Evolutionary conservation across 2,113 vertebrate genomes (phyloP), one percentile per base, ranked within the genome.

Genomic region (Gambusia holbrooki): DNA sequence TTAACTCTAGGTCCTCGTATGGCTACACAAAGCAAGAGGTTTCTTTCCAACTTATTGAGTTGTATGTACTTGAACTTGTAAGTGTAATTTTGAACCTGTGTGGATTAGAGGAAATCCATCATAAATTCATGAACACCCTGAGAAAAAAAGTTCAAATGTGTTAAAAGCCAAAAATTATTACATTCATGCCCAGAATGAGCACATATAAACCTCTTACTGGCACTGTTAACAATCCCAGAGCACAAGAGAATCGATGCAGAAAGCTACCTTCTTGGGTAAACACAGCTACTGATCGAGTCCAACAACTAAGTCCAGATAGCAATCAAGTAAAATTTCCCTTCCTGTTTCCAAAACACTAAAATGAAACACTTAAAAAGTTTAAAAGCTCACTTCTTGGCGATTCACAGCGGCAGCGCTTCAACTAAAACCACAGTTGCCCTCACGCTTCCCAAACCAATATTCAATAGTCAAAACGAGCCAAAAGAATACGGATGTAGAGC

Each of bases 371-470:
- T 32, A 58, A 61, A 74, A 37, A 66, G 60, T 40, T 58, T 27
- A 25, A n/a, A 62, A 45, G 65, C 54, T 48, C 17, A 28, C 63
- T 33, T 66, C 61, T 74, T 9, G 10, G 25, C 8, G 28, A 1
- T 22, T 79, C 66, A 27, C 79, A 80, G 80, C 78, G 84, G 77
- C 69, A 40, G 61, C 37, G 1, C 69, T 68, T 71, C 79, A 80
- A 42, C 15, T n/a, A 25, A 1, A 1, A 74, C 81, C 69, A 83
- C 33, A 6, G 70, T 69, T 40, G 28, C 69, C 65, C 74, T 83
- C 71, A 64, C 51, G 65, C 48, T 76, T 73, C 69, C 83, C 75
- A 74, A 86, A 76, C 69, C 73, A 65, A 86, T 58, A 33, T 2
- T 5, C 66, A 3, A 29, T 33, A 27, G 70, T 37, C 64, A 17